Conservation (phyloP, 2,113 vertebrate genomes). For the Macheiramphus alcinus region DNA sequence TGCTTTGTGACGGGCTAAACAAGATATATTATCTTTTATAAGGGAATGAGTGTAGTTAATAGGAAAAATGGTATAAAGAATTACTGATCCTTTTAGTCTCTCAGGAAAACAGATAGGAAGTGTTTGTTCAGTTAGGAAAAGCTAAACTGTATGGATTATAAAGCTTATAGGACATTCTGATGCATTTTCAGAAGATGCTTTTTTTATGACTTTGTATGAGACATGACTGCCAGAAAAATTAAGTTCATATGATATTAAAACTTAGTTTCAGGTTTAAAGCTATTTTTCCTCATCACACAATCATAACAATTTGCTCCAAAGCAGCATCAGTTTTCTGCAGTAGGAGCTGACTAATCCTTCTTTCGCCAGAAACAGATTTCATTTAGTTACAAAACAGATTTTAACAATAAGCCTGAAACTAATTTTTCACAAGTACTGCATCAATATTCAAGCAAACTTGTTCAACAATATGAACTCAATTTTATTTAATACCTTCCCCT, state of each 20-base stretch:
- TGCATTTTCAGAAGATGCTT: background rate
- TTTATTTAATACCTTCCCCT: background rate
- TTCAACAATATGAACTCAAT: background rate
- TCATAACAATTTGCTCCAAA: background rate
- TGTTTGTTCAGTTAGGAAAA: background rate
- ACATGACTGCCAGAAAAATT: background rate
- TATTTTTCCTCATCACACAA: background rate
- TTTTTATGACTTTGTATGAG: background rate
- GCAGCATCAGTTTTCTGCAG: background rate
- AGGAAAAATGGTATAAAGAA: background rate
- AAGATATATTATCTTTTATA: background rate
- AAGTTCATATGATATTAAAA: background rate
- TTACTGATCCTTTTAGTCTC: background rate
- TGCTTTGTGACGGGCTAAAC: background rate
- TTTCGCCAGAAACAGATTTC: background rate
- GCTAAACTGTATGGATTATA: background rate
- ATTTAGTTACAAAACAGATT: background rate
- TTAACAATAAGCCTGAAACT: background rate
- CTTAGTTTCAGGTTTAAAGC: background rate
- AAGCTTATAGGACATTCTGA: background rate
- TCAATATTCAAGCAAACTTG: background rate
- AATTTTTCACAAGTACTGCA: background rate
- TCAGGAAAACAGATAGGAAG: background rate
- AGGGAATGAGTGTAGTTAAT: background rate
- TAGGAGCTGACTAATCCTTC: background rate